These are phyloP conservation scores for Thera obeliscata DNA, from an alignment of 2,888 invertebrate genomes.

Conservation along the genomic window DNA sequence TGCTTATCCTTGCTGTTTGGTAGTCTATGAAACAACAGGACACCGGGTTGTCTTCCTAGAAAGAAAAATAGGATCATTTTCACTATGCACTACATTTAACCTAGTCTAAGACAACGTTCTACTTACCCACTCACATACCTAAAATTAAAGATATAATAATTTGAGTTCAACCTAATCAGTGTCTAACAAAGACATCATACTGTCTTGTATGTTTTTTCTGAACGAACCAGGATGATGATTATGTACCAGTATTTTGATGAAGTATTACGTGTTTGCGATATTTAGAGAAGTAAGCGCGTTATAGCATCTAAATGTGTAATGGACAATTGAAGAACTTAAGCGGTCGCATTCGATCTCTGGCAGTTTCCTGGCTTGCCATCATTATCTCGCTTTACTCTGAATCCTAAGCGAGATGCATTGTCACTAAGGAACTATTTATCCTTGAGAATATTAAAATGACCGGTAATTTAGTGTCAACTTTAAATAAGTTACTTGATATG, in stretches of 20 bases:
- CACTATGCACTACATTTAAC: neutral
- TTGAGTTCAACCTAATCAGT: too few species aligned
- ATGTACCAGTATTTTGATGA: slow-evolving; percentile 22
- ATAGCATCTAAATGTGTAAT: neutral
- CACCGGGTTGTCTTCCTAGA: slow-evolving; percentile 59
- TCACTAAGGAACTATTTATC: neutral
- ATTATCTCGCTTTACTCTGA: too few species aligned
- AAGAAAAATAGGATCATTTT: slow-evolving; percentile 36
- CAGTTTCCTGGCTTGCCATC: too few species aligned
- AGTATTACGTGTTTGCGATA: slow-evolving; percentile 8
- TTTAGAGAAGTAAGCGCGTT: neutral
- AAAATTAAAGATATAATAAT: too few species aligned
- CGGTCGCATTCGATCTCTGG: neutral
- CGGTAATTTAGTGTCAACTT: neutral
- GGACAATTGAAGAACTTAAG: neutral
- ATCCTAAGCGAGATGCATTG: too few species aligned
- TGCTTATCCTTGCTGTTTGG: slow-evolving; percentile 66
- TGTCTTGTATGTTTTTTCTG: too few species aligned
- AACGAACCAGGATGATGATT: too few species aligned
- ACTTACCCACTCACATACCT: too few species aligned
- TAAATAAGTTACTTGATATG: slow-evolving; percentile 1
- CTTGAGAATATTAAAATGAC: neutral
- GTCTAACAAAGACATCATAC: too few species aligned
- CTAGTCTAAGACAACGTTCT: too few species aligned
- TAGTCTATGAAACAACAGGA: slow-evolving; percentile 74